These are phyloP conservation scores for Antheraea mylitta DNA, from an alignment of 1,140 invertebrate genomes.

Conservation along the genomic window DNA sequence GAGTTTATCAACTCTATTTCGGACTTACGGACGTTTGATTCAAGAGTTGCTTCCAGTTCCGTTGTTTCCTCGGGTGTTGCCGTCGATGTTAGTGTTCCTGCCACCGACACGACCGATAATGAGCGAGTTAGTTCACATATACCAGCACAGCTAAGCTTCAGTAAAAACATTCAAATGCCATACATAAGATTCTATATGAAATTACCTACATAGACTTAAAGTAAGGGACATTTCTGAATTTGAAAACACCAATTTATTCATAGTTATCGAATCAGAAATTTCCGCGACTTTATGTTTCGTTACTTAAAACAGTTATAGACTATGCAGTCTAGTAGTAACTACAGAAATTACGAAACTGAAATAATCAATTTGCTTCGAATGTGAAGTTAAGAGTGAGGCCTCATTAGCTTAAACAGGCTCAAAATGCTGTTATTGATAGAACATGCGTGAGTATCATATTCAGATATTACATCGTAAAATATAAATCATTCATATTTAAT, in stretches of 20 bases:
- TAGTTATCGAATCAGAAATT: not conserved
- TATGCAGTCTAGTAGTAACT: too few species aligned
- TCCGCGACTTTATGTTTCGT: not conserved
- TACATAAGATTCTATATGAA: not conserved
- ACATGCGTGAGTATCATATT: not conserved
- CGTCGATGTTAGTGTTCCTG: constrained; percentile 39
- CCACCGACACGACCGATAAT: constrained; percentile 42
- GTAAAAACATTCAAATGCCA: constrained; percentile 12
- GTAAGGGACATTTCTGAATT: not conserved
- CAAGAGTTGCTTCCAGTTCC: constrained; percentile 32
- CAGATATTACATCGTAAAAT: not conserved
- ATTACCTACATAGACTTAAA: not conserved
- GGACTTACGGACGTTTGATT: not conserved
- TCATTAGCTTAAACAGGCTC: not conserved
- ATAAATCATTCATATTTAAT: not conserved
- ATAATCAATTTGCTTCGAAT: not conserved
- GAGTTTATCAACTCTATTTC: not conserved
- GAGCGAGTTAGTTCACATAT: constrained; percentile 52
- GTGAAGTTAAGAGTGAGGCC: not conserved
- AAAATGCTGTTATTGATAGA: not conserved
- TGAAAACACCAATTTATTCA: not conserved
- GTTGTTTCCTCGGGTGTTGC: constrained; percentile 38
- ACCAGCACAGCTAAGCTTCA: constrained; percentile 23
- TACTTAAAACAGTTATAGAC: not conserved
- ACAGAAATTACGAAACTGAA: not conserved